Percentiles rank a stretch among this genome's conserved stretches.
phyloP scores from a whole-genome alignment of 2,888 invertebrate species.

The Plagodis dolabraria region DNA sequence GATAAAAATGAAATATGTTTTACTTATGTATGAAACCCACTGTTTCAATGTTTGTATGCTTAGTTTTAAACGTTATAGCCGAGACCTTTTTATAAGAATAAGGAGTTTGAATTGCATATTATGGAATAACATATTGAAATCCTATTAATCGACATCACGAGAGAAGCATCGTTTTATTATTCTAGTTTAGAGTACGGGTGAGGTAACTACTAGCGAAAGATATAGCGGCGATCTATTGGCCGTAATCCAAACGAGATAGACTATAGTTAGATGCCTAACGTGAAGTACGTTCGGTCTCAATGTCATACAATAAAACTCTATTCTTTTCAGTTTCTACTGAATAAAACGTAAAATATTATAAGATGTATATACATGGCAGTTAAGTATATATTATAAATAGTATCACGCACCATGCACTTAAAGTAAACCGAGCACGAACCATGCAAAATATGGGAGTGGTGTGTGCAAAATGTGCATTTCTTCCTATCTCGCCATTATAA shows the following conservation, averaged over 20 bases:
- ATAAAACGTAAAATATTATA: constrained; percentile 13
- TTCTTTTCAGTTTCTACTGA: constrained; percentile 29
- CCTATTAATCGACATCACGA: not conserved
- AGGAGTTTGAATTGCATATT: too few species aligned
- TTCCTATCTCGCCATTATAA: not conserved
- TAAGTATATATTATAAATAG: not conserved
- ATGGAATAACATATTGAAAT: too few species aligned
- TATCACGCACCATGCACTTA: constrained; percentile 18
- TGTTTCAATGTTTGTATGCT: not conserved
- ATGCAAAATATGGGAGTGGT: constrained; percentile 9
- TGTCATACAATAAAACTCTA: constrained; percentile 46
- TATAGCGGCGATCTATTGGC: constrained; percentile 56
- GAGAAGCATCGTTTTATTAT: constrained; percentile 16
- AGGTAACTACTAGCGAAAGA: constrained; percentile 40
- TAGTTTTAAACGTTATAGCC: too few species aligned
- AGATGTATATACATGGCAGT: not conserved
- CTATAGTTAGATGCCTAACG: constrained; percentile 41
- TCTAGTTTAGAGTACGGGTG: constrained; percentile 31
- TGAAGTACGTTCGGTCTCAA: constrained; percentile 46
- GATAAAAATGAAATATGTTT: constrained; percentile 29
- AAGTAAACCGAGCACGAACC: constrained; percentile 14
- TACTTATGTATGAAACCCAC: constrained; percentile 1
- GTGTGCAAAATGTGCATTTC: not conserved
- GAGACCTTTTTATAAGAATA: too few species aligned
- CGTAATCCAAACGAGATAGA: constrained; percentile 51